These are phyloP conservation scores for Gandaritis pyraliata DNA, from an alignment of 2,888 invertebrate species.

Conservation along the genomic window DNA sequence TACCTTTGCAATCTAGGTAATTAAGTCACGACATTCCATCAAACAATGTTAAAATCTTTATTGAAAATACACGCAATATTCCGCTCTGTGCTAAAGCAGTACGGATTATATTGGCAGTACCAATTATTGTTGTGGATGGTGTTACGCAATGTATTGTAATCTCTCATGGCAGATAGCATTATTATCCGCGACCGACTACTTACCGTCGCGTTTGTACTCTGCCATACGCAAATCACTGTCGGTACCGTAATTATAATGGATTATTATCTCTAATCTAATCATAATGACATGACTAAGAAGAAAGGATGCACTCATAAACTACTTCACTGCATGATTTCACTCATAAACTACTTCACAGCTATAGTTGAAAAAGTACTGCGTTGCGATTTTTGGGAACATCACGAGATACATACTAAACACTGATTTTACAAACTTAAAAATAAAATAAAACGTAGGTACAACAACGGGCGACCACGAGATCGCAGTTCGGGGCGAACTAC, in stretches of 20 bases:
- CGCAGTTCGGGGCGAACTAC: too few species aligned
- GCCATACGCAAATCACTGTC: slow-evolving; percentile 12
- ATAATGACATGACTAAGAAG: slow-evolving; percentile 6
- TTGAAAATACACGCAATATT: background rate
- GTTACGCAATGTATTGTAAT: slow-evolving; percentile 11
- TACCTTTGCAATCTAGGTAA: too few species aligned
- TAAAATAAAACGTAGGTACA: too few species aligned
- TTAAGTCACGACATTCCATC: background rate
- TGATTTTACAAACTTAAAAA: too few species aligned
- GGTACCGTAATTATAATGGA: slow-evolving; percentile 13
- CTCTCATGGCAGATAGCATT: background rate
- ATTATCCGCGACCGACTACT: slow-evolving; percentile 12
- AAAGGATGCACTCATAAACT: slow-evolving; percentile 16
- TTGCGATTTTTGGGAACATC: too few species aligned
- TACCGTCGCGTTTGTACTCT: slow-evolving; percentile 2
- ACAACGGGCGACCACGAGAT: too few species aligned
- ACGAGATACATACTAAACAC: too few species aligned
- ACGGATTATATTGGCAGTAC: slow-evolving; percentile 1
- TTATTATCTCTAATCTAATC: slow-evolving; percentile 18
- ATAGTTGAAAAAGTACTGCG: too few species aligned
- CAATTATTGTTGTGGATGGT: slow-evolving; percentile 7
- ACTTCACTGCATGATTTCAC: too few species aligned
- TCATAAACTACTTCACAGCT: too few species aligned
- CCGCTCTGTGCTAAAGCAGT: background rate
- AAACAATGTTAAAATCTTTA: background rate